Conservation (phyloP, 2,113 vertebrate genomes). For the Rhinopomastus cyanomelas region DNA sequence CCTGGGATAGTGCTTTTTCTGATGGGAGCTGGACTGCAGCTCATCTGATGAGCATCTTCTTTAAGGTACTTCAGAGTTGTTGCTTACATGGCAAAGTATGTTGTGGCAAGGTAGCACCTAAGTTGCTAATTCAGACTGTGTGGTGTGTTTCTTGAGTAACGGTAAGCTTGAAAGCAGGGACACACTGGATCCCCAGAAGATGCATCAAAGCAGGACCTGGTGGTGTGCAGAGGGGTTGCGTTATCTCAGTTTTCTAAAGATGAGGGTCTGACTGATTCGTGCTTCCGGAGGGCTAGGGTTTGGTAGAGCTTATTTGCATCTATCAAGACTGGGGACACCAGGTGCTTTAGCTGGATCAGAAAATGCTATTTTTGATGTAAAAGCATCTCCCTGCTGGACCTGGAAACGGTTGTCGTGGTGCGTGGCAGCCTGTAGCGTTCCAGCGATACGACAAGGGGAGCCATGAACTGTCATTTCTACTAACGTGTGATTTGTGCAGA, state of each 20-base stretch:
- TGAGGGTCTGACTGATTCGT: neutral
- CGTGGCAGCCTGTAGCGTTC: neutral
- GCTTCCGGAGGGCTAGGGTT: neutral
- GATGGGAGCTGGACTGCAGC: neutral
- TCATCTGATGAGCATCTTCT: neutral
- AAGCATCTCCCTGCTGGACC: neutral
- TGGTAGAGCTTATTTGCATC: neutral
- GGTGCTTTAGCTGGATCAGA: neutral
- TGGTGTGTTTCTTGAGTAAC: neutral
- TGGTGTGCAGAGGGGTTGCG: neutral
- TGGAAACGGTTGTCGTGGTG: neutral
- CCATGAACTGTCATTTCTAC: slow-evolving; percentile 26
- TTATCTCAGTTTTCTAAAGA: neutral
- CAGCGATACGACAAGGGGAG: slow-evolving; percentile 1
- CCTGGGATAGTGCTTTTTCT: too few relatives aligned
- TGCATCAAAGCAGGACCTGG: neutral
- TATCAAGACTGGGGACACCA: neutral
- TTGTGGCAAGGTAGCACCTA: neutral
- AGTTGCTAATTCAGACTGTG: neutral
- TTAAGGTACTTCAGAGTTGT: neutral
- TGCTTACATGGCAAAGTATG: neutral
- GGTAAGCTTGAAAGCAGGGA: neutral
- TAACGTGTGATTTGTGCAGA: slow-evolving; percentile 33
- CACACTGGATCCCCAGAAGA: neutral
- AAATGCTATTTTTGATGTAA: neutral